Base-by-base conservation (phyloP, 2,797 vertebrate genomes). In the Sebastes cheni region DNA sequence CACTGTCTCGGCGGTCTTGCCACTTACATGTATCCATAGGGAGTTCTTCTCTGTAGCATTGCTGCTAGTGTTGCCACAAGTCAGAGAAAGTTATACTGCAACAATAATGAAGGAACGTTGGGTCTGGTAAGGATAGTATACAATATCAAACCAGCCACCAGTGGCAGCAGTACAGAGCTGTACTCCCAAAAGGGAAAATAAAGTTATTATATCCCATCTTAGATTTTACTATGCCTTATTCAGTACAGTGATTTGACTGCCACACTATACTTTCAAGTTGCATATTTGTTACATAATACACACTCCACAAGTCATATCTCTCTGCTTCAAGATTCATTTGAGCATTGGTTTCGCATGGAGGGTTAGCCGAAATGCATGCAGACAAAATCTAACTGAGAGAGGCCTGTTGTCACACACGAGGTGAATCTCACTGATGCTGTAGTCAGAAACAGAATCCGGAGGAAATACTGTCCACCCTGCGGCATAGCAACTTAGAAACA, bases 41-140 rank as follows among this genome's bases (percentile, higher is more conserved):
- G 72, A 65, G 42, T 52, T 42, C 11, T 16, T 72, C 16, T 56
- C 50, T 32, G 9, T 16, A 36, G 23, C 20, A 14, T 8, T 52
- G 18, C 18, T 79, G 22, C n/a, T 8, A 23, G 23, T 36, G 36
- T 20, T 68, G 32, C 55, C 68, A 64, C 34, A 52, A 34, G 72
- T 61, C 34, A 72, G 42, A 65, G 10, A 27, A 66, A 66, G 34
- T 69, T 34, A 55, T 50, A 75, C 20, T 54, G 34, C 61, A 59
- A 36, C 55, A 83, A 75, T 79, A 75, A 72, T 62, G 36, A 65
- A 52, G 22, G 58, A 32, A 60, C 2, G 8, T 66, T 55, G 10
- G 4, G 64, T 46, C 42, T 32, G 32, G 34, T 59, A 27, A 34
- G 55, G 59, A 34, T 14, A 16, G 23, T 36, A 25, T 59, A 16